Base-by-base conservation (phyloP, 2,113 vertebrate genomes). In the Anoura caudifer region DNA sequence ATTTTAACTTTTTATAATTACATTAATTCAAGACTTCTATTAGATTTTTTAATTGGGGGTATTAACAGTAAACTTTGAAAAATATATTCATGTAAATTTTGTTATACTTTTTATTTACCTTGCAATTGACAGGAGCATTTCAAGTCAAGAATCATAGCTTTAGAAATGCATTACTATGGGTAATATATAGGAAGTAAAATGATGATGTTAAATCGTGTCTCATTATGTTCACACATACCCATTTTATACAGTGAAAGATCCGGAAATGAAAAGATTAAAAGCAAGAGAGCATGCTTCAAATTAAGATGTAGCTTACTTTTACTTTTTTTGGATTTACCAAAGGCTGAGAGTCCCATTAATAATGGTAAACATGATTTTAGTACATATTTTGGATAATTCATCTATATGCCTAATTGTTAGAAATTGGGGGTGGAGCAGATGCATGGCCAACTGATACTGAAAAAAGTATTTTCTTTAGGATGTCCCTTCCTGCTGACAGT, bases 1-100 rank as follows among this genome's bases (percentile, higher is more conserved):
- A 84, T 45, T 90, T 96, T 96, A 45, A 94, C 43, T 52, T 69
- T 94, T 88, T 72, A 22, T 83, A 90, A 90, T 88, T 96, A 69
- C 43, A 43, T 81, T 87, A 89, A 96, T 87, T 94, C n/a, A 84
- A 70, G 4, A 19, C 11, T 81, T 73, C 10, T 94, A 26, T 67
- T 96, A 84, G 15, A 67, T 82, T 91, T 87, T 87, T 95, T 36
- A 80, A 43, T 54, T 77, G 19, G 31, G 15, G 59, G 4, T 22
- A 56, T 56, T 93, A 95, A 72, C 20, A 67, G 41, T 79, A 76
- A 87, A 85, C 14, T 43, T 88, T 14, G 11, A 50, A 96, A 95
- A 77, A 54, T n/a, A 54, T 38, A 50, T 4, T 67, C 17, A 43
- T 41, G 2, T 36, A 69, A 36, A 9, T 59, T 95, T 89, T 84